These are phyloP conservation scores for Montipora capricornis DNA, from an alignment of 64 coral and sea anemone species.

Conservation along the genomic window DNA sequence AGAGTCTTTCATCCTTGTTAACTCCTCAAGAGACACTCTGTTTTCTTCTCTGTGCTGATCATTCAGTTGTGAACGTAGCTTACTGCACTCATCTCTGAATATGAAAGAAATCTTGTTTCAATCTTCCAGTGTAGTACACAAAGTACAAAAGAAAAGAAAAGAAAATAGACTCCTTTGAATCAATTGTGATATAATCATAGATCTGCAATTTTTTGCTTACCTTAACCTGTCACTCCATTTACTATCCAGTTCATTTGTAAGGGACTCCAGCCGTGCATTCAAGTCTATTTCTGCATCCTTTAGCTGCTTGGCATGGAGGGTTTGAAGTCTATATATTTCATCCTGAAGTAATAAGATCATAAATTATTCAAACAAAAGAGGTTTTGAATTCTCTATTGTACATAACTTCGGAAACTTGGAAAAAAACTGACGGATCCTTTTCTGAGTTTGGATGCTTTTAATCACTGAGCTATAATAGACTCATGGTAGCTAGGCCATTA, in stretches of 20 bases:
- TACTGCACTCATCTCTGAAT: constrained; percentile 70
- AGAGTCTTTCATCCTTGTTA: constrained; percentile 69
- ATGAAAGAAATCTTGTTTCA: background rate
- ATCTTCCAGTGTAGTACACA: no score
- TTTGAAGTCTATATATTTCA: constrained; percentile 69
- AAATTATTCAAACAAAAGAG: no score
- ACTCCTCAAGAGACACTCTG: constrained; percentile 63
- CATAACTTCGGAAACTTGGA: no score
- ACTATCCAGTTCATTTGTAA: constrained; percentile 65
- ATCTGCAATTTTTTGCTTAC: constrained; percentile 27
- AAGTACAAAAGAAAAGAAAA: background rate
- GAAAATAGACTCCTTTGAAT: no score
- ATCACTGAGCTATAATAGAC: no score
- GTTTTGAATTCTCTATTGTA: no score
- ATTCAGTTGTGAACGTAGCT: constrained; percentile 75
- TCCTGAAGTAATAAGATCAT: constrained; percentile 12
- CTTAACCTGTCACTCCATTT: constrained; percentile 90
- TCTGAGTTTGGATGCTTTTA: no score
- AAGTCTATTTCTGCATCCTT: constrained; percentile 67
- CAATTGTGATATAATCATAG: no score
- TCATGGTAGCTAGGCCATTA: no score
- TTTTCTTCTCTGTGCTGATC: constrained; percentile 86
- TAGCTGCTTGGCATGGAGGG: constrained; percentile 40
- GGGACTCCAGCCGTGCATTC: constrained; percentile 61
- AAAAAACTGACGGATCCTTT: no score